Evolutionary conservation across 2,797 vertebrate species (phyloP).

Genomic region (Manis pentadactyla): DNA sequence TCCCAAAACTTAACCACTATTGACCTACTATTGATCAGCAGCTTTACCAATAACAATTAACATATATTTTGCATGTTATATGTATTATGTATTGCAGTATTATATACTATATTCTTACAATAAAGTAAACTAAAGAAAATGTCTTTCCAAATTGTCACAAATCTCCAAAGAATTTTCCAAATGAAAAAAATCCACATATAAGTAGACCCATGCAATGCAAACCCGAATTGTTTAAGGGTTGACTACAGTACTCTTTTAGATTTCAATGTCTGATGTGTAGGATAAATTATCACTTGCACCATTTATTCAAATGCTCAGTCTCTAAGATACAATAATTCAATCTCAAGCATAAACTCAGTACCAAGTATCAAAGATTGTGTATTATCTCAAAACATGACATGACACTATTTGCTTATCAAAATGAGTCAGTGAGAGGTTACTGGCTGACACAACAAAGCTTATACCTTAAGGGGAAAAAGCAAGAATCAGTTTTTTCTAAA

Average conservation of each 20-base stretch:
- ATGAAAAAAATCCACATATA: too few species aligned
- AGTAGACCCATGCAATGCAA: too few species aligned
- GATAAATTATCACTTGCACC: neutral
- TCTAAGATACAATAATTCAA: neutral
- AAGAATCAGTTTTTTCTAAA: slow-evolving; percentile 13
- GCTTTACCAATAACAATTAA: too few species aligned
- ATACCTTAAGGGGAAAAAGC: neutral
- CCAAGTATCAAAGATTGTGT: slow-evolving; percentile 24
- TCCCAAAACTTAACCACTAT: too few species aligned
- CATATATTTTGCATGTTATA: too few species aligned
- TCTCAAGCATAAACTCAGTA: slow-evolving; percentile 10
- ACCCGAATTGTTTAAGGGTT: too few species aligned
- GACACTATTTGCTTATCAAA: slow-evolving; percentile 45
- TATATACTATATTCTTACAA: too few species aligned
- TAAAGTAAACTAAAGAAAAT: too few species aligned
- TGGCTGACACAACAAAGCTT: neutral
- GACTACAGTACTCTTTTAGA: neutral
- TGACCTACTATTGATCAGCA: too few species aligned
- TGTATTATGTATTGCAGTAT: too few species aligned
- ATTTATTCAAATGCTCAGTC: slow-evolving; percentile 40
- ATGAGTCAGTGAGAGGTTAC: neutral
- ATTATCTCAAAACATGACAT: neutral
- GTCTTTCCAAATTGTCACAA: too few species aligned
- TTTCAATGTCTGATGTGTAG: neutral
- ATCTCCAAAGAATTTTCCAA: too few species aligned